Evolutionary conservation across 2,797 vertebrate species (phyloP), one percentile per base, ranked within the genome.

Genomic region (Pseudomugil gertrudae): DNA sequence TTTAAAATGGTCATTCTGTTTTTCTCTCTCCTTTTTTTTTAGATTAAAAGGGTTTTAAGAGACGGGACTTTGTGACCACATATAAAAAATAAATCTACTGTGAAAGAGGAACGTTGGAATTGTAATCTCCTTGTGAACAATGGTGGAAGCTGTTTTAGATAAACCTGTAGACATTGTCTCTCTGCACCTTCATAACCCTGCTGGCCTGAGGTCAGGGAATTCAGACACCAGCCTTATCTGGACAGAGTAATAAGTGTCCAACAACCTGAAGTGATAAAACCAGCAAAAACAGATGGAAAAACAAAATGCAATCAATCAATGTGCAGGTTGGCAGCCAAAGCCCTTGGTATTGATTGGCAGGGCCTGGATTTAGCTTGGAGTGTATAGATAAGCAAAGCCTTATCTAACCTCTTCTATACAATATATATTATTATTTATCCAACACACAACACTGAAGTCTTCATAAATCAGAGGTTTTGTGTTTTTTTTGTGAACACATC

Each of bases 221-320:
- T 75, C 57, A 76, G 72, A 72, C 74, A 26, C 13, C 0, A 27
- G 63, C 10, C 71, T 91, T 91, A 84, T 84, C 90, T 81, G 69
- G 54, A 53, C 61, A 56, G 58, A 89, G 84, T 88, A 89, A 87
- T 88, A 88, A 89, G 88, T 92, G 85, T 88, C 86, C 90, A 91
- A 90, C 86, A 89, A 90, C 78, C 83, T 56, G 70, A 75, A 61
- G 73, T 76, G 81, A 85, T 82, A 85, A 83, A 85, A 86, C 63
- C 72, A 77, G 79, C 66, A 68, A 63, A 69, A 76, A 71, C 63
- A 72, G 63, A 81, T 72, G 57, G 71, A 83, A 82, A 89, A 87
- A 89, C 83, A 85, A 89, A 90, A 89, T 77, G 79, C 75, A 80
- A 91, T 93, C 90, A 89, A 89, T 93, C 90, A 92, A 58, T 78